phyloP scores from a whole-genome alignment of 2,797 vertebrate species.

The Crenuchus spilurus region DNA sequence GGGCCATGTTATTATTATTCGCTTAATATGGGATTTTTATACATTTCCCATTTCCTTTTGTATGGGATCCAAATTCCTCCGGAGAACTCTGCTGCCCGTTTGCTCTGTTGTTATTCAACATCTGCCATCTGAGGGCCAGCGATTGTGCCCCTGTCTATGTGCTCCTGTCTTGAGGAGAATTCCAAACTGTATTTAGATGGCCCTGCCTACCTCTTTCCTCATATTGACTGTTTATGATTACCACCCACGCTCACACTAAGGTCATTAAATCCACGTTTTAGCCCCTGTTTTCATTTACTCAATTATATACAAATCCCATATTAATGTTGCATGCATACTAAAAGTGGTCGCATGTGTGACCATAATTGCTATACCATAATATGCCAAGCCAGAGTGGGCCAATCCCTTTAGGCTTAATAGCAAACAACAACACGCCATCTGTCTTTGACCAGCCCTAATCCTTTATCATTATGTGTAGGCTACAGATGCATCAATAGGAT shows the following conservation, averaged over 20 bases:
- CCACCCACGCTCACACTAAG: background rate
- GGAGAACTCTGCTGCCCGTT: background rate
- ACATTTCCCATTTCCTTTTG: constrained; percentile 18
- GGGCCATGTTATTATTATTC: constrained; percentile 13
- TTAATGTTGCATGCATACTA: background rate
- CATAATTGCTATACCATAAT: background rate
- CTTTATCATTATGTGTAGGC: background rate
- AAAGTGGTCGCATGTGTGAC: background rate
- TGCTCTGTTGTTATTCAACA: constrained; percentile 3
- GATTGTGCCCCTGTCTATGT: background rate
- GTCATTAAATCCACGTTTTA: background rate
- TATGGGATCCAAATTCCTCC: background rate
- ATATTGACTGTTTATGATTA: background rate
- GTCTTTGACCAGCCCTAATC: background rate
- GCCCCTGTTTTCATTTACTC: background rate
- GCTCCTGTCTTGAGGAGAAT: background rate
- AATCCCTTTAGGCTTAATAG: background rate
- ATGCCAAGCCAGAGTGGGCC: background rate
- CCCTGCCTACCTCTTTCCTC: background rate
- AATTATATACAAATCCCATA: constrained; percentile 6
- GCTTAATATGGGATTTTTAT: constrained; percentile 6
- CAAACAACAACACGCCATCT: background rate
- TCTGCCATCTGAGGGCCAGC: background rate
- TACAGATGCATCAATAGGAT: background rate
- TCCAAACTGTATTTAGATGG: background rate